phyloP scores from a whole-genome alignment of 2,113 vertebrate species.

The Hirundichthys speculiger region DNA sequence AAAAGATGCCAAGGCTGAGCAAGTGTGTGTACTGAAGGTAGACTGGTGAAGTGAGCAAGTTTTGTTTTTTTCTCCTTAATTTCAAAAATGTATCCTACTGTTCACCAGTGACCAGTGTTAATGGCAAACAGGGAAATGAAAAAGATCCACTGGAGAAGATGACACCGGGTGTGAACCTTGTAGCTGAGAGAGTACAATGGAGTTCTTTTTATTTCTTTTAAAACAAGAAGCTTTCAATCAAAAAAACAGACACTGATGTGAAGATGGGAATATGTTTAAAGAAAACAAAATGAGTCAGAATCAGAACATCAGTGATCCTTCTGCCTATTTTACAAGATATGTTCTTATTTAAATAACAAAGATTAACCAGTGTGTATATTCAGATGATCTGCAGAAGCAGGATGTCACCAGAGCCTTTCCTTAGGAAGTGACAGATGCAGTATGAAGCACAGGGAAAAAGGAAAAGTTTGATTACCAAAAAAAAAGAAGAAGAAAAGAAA shows the following conservation, averaged over 20 bases:
- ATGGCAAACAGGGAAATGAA: constrained; percentile 20
- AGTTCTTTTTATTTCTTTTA: too few relatives aligned
- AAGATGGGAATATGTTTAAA: too few relatives aligned
- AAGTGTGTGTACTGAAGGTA: constrained; percentile 10
- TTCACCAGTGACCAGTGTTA: constrained; percentile 17
- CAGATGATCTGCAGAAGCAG: too few relatives aligned
- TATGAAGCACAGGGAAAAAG: not conserved
- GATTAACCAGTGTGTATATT: too few relatives aligned
- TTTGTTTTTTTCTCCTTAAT: not conserved
- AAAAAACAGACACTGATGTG: too few relatives aligned
- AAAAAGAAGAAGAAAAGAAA: too few relatives aligned
- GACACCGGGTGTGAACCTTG: not conserved
- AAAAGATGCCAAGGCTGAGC: not conserved
- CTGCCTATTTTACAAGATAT: too few relatives aligned
- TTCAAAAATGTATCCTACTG: constrained; percentile 1
- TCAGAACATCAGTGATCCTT: too few relatives aligned
- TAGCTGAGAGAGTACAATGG: not conserved
- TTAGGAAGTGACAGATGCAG: not conserved
- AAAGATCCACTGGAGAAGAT: not conserved
- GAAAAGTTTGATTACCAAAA: too few relatives aligned
- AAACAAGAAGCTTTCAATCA: not conserved
- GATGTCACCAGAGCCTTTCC: too few relatives aligned
- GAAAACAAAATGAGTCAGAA: too few relatives aligned
- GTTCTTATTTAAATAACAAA: too few relatives aligned
- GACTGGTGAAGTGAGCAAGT: not conserved